Conservation (phyloP, 2,888 invertebrate genomes). For the Noctuana brunneofusca region DNA sequence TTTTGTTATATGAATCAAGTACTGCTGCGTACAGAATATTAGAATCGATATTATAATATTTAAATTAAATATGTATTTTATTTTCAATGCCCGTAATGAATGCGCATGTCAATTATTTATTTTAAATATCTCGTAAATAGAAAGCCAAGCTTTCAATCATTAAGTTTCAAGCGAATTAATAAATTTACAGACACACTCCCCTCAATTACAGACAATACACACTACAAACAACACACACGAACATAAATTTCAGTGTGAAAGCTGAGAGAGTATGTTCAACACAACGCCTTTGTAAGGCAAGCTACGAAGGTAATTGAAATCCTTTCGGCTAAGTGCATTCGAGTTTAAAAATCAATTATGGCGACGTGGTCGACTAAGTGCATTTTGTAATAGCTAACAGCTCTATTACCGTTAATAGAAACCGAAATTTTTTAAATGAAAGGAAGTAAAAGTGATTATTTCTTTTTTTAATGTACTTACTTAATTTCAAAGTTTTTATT, state of each 20-base stretch:
- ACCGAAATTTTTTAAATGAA: neutral
- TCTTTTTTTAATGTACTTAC: neutral
- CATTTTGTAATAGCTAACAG: slow-evolving; percentile 8
- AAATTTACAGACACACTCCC: neutral
- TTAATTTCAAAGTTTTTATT: neutral
- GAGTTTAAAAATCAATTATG: slow-evolving; percentile 26
- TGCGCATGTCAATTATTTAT: too few species aligned
- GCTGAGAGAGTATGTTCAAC: slow-evolving; percentile 21
- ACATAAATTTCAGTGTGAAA: slow-evolving; percentile 16
- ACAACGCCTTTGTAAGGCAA: slow-evolving; percentile 16
- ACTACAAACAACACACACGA: neutral
- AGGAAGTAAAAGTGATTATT: neutral
- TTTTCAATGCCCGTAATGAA: too few species aligned
- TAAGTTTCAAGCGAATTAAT: too few species aligned
- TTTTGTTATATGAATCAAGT: too few species aligned
- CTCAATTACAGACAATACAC: too few species aligned
- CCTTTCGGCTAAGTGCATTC: slow-evolving; percentile 26
- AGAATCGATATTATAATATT: too few species aligned
- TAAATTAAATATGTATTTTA: too few species aligned
- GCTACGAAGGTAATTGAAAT: slow-evolving; percentile 6
- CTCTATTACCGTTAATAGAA: slow-evolving; percentile 10
- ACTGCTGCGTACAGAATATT: too few species aligned
- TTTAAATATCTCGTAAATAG: too few species aligned
- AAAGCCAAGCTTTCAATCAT: too few species aligned
- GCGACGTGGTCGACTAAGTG: slow-evolving; percentile 13